phyloP scores from a whole-genome alignment of 2,888 invertebrate species.

The Brenthis ino region DNA sequence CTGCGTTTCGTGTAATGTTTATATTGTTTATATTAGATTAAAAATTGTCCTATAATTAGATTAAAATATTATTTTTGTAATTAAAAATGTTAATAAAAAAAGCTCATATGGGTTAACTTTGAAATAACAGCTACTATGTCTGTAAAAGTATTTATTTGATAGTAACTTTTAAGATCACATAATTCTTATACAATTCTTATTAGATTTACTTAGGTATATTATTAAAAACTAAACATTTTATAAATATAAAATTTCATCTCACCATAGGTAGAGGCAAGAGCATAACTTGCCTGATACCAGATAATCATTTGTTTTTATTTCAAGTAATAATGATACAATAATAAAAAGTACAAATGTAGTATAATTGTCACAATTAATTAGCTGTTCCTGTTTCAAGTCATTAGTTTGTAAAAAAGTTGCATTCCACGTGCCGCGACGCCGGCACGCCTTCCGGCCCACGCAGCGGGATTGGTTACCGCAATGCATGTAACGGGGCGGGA shows the following conservation, averaged over 20 bases:
- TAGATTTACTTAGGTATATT: not conserved
- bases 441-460: constrained; percentile 52
- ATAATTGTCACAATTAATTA: constrained; percentile 70
- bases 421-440: constrained; percentile 46
- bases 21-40: constrained; percentile 43
- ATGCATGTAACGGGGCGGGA: constrained; percentile 50
- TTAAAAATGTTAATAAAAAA: too few species aligned
- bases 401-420: constrained; percentile 61
- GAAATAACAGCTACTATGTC: not conserved
- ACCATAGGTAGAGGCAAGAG: not conserved
- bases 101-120: not conserved
- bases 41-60: too few species aligned
- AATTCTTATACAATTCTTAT: not conserved
- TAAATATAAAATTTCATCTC: too few species aligned
- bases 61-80: too few species aligned
- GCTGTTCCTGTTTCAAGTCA: constrained; percentile 56
- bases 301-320: not conserved
- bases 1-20: constrained; percentile 73
- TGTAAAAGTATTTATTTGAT: not conserved
- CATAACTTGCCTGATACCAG: constrained; percentile 49
- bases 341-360: constrained; percentile 45
- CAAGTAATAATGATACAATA: constrained; percentile 1
- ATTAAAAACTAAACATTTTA: too few species aligned
- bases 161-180: too few species aligned
- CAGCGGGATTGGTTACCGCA: constrained; percentile 54